Percentiles rank a stretch among this genome's conserved stretches.
phyloP scores from a whole-genome alignment of 2,113 vertebrate species.

The Lamprologus ornatipinnis region DNA sequence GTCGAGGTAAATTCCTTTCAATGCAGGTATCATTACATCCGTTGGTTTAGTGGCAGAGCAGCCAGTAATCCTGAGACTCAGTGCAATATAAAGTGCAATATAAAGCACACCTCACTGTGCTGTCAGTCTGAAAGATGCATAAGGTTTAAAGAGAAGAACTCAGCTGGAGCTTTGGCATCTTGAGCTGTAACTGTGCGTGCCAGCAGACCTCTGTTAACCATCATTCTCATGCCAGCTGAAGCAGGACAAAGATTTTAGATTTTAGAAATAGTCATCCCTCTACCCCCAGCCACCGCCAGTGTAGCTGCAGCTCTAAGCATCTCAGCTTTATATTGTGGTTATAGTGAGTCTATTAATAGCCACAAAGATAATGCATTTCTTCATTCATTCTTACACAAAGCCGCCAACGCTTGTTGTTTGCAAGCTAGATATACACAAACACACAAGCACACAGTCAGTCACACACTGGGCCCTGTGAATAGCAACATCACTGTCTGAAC shows the following conservation, averaged over 20 bases:
- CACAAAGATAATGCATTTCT: background rate
- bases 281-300: background rate
- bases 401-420: background rate
- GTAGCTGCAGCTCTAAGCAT: background rate
- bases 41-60: background rate
- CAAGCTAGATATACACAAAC: background rate
- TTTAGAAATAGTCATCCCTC: slow-evolving; percentile 4
- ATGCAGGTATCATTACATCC: background rate
- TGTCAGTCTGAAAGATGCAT: background rate
- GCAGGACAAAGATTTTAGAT: slow-evolving; percentile 4
- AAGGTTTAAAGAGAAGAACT: background rate
- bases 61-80: background rate
- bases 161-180: background rate
- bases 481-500: background rate
- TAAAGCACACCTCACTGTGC: background rate
- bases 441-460: background rate
- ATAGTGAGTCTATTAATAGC: background rate
- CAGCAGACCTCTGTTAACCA: background rate
- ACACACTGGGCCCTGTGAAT: background rate
- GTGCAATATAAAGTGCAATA: fast-evolving
- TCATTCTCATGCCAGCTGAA: background rate
- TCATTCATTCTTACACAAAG: background rate
- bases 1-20: background rate
- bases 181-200: background rate
- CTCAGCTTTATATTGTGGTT: background rate